Evolutionary conservation across 53 echinoderm and acorn worm species (phyloP).

Genomic region (Crossaster papposus): DNA sequence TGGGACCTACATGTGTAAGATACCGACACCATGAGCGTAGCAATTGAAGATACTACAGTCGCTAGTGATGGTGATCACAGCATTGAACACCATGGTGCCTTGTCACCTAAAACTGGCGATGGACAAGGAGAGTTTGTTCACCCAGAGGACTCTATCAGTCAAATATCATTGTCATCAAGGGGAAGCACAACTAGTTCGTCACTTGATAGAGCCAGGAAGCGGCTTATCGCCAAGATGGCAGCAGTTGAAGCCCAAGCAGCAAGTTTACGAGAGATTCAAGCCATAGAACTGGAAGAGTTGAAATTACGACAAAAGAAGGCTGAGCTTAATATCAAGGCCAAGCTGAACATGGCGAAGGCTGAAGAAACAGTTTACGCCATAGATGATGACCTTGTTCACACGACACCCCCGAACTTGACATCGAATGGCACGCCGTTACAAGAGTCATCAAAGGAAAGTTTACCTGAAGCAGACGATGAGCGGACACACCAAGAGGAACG

Average conservation of each 20-base stretch:
- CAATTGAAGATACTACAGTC: neutral
- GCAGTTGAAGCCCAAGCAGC: neutral
- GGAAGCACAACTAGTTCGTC: neutral
- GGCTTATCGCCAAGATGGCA: constrained; percentile 11
- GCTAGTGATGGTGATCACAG: constrained; percentile 11
- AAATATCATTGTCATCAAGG: neutral
- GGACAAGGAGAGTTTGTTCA: neutral
- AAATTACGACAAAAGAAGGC: constrained; percentile 6
- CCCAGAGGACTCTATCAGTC: neutral
- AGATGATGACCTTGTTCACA: neutral
- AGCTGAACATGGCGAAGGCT: neutral
- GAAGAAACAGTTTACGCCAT: neutral
- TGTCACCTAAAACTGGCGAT: neutral
- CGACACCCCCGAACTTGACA: neutral
- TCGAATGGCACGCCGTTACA: too few relatives aligned
- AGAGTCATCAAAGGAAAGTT: neutral
- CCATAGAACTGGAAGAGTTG: too few relatives aligned
- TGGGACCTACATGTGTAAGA: too few relatives aligned
- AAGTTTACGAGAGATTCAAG: too few relatives aligned
- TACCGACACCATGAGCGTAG: too few relatives aligned
- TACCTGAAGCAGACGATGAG: neutral
- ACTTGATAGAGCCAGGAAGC: neutral
- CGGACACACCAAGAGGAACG: neutral
- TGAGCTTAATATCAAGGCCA: neutral
- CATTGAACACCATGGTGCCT: neutral